phyloP scores from a whole-genome alignment of 2,888 invertebrate species.

The Cataglyphis cursor region DNA sequence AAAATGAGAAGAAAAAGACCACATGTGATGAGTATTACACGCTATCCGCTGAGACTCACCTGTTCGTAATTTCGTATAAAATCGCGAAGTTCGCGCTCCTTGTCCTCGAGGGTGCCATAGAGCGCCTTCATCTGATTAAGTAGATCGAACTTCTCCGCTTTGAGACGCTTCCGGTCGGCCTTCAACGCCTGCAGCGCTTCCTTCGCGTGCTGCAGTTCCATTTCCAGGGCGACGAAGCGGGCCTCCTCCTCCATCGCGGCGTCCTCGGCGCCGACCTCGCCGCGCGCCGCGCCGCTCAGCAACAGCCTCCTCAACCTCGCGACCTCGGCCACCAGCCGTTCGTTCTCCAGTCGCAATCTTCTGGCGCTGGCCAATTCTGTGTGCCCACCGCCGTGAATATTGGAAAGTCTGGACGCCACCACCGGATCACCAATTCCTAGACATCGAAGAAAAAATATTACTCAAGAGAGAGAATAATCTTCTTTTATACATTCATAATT shows the following conservation, averaged over 20 bases:
- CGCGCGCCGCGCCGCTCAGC: conserved; percentile 89
- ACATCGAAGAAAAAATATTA: background rate
- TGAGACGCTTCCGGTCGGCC: conserved; percentile 95
- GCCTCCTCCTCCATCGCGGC: conserved; percentile 87
- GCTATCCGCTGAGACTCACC: conserved; percentile 87
- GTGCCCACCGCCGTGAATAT: conserved; percentile 85
- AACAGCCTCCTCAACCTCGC: conserved; percentile 91
- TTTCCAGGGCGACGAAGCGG: conserved; percentile 89
- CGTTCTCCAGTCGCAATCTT: conserved; percentile 92
- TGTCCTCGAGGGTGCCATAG: conserved; percentile 97
- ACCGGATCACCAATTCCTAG: conserved; percentile 83
- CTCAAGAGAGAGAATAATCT: background rate
- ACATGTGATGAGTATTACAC: background rate
- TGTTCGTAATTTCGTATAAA: conserved; percentile 98
- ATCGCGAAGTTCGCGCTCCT: conserved; percentile 96
- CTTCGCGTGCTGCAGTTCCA: conserved; percentile 92
- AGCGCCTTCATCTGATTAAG: conserved; percentile 98
- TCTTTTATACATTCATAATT: background rate
- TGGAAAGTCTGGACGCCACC: conserved; percentile 84
- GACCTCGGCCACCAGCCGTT: conserved; percentile 91
- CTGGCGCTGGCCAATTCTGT: conserved; percentile 89
- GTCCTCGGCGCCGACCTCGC: conserved; percentile 89
- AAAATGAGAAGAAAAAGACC: background rate
- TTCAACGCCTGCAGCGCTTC: conserved; percentile 94
- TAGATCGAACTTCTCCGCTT: conserved; percentile 97